A percentile compares a stretch with the other conserved stretches of the same genome.
phyloP scores from a whole-genome alignment of 2,113 vertebrate genomes.

The Crotalus helleri region DNA sequence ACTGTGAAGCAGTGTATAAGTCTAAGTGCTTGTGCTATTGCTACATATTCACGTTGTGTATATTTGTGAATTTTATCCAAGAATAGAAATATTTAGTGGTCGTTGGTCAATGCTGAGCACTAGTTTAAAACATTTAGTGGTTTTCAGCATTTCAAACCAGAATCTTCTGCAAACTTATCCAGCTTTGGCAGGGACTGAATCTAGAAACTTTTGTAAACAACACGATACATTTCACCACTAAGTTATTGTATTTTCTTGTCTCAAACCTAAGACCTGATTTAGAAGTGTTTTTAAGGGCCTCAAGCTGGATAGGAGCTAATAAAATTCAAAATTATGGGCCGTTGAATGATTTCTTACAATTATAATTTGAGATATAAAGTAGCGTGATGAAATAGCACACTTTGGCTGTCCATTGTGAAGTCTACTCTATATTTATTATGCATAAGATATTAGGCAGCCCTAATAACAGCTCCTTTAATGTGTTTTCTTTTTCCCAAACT shows the following conservation, averaged over 20 bases:
- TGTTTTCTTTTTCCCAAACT: slow-evolving; percentile 35
- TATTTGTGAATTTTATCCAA: neutral
- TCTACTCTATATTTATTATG: slow-evolving; percentile 45
- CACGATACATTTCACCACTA: neutral
- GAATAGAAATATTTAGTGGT: neutral
- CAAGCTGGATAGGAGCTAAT: neutral
- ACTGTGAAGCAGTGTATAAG: too few relatives aligned
- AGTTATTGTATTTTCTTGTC: neutral
- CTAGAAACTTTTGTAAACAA: neutral
- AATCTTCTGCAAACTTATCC: neutral
- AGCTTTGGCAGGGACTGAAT: neutral
- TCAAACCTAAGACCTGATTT: neutral
- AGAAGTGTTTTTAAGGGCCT: neutral
- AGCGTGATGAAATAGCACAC: slow-evolving; percentile 24
- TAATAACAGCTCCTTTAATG: slow-evolving; percentile 59
- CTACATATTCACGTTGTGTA: neutral
- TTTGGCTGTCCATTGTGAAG: slow-evolving; percentile 23
- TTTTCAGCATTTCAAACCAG: neutral
- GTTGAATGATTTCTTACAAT: slow-evolving; percentile 4
- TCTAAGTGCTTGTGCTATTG: too few relatives aligned
- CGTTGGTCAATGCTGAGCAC: neutral
- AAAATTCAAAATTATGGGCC: neutral
- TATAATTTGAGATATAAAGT: slow-evolving; percentile 23
- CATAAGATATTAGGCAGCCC: slow-evolving; percentile 40
- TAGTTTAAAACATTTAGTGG: neutral